Conservation (phyloP, 92 coral and sea anemone genomes). For the Galaxea fascicularis region DNA sequence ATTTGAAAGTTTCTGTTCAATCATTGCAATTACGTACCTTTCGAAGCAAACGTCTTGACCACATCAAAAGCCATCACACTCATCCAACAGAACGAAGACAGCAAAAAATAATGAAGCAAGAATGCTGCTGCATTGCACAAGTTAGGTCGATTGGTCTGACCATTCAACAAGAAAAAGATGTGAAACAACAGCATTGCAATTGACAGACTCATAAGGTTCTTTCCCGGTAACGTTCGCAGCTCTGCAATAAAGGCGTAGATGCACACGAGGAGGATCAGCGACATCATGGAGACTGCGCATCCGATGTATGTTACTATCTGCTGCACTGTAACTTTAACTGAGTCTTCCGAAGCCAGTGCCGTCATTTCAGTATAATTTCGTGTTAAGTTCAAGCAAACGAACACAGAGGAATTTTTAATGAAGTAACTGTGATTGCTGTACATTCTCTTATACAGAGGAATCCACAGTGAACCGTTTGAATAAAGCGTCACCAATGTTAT, state of each 20-base stretch:
- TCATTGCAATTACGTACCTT: no score
- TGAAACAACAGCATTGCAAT: constrained; percentile 37
- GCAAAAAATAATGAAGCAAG: constrained; percentile 36
- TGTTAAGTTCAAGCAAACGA: constrained; percentile 10
- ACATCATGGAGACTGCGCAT: constrained; percentile 40
- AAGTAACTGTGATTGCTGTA: not conserved
- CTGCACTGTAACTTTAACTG: not conserved
- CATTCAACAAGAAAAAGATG: not conserved
- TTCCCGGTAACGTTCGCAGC: constrained; percentile 77
- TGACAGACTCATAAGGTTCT: constrained; percentile 64
- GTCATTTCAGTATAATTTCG: not conserved
- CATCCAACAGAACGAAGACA: constrained; percentile 40
- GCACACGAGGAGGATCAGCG: constrained; percentile 50
- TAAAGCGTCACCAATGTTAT: not conserved
- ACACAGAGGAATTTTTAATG: constrained; percentile 9
- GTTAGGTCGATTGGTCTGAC: not conserved
- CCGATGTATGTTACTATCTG: constrained; percentile 53
- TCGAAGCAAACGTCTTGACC: constrained; percentile 25
- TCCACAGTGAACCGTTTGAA: constrained; percentile 21
- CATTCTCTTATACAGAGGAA: not conserved
- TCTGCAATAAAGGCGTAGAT: constrained; percentile 41
- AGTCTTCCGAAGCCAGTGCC: not conserved
- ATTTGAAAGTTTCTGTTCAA: no score
- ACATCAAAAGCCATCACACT: constrained; percentile 49
- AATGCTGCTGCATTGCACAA: constrained; percentile 15